A percentile compares a stretch with the other conserved stretches of the same genome.
phyloP scores from a whole-genome alignment of 64 coral and sea anemone genomes.

The Pocillopora damicornis region DNA sequence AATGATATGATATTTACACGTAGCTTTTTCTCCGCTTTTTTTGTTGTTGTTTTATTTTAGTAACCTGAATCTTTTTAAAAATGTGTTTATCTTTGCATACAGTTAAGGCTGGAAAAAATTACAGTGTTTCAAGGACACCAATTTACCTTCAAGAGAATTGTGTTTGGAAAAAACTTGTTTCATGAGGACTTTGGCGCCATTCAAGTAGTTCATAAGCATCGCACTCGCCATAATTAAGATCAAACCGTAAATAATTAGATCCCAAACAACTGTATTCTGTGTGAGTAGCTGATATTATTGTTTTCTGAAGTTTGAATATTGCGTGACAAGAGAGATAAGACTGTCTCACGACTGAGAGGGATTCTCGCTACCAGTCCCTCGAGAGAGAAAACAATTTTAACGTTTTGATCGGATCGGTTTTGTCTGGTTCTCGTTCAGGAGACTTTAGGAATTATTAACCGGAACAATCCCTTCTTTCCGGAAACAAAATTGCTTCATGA shows the following conservation, averaged over 20 bases:
- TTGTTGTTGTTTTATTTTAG: no score
- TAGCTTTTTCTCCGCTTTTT: no score
- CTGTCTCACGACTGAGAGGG: neutral
- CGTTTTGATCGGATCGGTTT: neutral
- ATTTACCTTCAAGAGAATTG: conserved; percentile 37
- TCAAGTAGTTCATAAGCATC: conserved; percentile 11
- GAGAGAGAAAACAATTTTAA: neutral
- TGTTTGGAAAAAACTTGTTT: conserved; percentile 47
- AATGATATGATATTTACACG: no score
- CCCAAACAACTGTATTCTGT: no score
- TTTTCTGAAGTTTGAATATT: no score
- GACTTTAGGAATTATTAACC: neutral
- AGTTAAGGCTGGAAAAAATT: neutral
- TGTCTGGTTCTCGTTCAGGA: neutral
- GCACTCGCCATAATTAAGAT: neutral
- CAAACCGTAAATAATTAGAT: no score
- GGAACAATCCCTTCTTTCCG: neutral
- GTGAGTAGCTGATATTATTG: no score
- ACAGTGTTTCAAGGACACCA: neutral
- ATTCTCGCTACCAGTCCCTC: neutral
- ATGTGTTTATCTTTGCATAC: no score
- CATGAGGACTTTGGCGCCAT: conserved; percentile 42
- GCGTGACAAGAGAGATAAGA: no score
- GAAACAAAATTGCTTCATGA: neutral
- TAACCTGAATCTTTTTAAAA: no score